phyloP scores from a whole-genome alignment of 2,797 vertebrate genomes.

The Pseudochromis fuscus region DNA sequence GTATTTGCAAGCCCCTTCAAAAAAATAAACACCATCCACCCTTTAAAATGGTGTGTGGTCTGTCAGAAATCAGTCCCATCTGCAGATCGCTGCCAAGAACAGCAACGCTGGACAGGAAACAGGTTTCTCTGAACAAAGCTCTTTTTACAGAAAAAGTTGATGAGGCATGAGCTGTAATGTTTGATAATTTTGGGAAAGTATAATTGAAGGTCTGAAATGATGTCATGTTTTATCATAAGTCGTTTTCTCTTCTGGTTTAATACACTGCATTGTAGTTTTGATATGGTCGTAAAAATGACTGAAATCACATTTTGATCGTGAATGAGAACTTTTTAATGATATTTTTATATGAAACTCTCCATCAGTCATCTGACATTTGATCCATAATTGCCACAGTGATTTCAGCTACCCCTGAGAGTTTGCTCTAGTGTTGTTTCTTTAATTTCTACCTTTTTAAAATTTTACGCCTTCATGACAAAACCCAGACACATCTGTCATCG shows the following conservation, averaged over 20 bases:
- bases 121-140: slow-evolving; percentile 76
- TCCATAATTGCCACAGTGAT: slow-evolving; percentile 8
- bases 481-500: slow-evolving; percentile 42
- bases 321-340: slow-evolving; percentile 1
- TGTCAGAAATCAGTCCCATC: slow-evolving; percentile 85
- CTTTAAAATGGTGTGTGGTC: slow-evolving; percentile 86
- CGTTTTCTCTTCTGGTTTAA: slow-evolving; percentile 11
- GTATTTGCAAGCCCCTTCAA: slow-evolving; percentile 72
- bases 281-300: neutral
- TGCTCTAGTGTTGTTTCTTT: slow-evolving; percentile 35
- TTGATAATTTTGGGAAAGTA: slow-evolving; percentile 46
- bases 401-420: slow-evolving; percentile 28
- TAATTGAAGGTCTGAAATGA: slow-evolving; percentile 31
- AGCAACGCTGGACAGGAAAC: slow-evolving; percentile 83
- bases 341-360: slow-evolving; percentile 11
- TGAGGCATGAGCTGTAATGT: slow-evolving; percentile 46
- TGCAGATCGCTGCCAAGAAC: slow-evolving; percentile 81
- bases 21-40: slow-evolving; percentile 82
- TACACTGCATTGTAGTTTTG: slow-evolving; percentile 8
- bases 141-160: slow-evolving; percentile 69
- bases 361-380: slow-evolving; percentile 14
- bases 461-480: slow-evolving; percentile 39
- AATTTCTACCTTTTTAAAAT: slow-evolving; percentile 43
- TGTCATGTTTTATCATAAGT: neutral
- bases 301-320: neutral